phyloP scores from a whole-genome alignment of 2,888 invertebrate genomes.

The Ichneumoninae sp. region DNA sequence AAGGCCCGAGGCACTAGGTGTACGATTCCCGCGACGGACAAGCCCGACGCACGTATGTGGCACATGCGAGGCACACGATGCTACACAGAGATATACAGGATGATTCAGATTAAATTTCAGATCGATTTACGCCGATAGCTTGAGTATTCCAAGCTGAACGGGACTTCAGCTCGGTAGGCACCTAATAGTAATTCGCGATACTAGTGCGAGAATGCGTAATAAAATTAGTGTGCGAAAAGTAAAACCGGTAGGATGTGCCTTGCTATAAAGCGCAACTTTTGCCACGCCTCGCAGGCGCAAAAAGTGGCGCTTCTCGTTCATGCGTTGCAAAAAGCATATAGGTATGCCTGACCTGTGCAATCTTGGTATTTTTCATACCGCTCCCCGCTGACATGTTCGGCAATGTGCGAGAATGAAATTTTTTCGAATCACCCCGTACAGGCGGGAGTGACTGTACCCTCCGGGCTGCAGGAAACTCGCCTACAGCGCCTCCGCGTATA shows the following conservation, averaged over 20 bases:
- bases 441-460: neutral
- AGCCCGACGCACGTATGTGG: conserved; percentile 2
- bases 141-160: neutral
- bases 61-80: neutral
- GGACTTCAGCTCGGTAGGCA: too few relatives aligned
- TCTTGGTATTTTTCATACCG: neutral
- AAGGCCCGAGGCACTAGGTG: conserved; percentile 1
- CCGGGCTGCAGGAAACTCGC: neutral
- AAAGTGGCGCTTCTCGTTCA: too few relatives aligned
- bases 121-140: neutral
- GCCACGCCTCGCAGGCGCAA: too few relatives aligned
- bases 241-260: too few relatives aligned
- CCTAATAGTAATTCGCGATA: too few relatives aligned
- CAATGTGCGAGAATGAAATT: neutral
- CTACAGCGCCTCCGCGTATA: conserved; percentile 13
- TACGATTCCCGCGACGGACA: conserved; percentile 1
- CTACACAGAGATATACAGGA: neutral
- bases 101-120: conserved; percentile 3
- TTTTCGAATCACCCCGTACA: conserved; percentile 10
- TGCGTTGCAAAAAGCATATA: too few relatives aligned
- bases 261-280: too few relatives aligned
- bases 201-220: too few relatives aligned
- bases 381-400: neutral
- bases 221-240: too few relatives aligned
- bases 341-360: too few relatives aligned